Evolutionary conservation across 1,140 invertebrate genomes (phyloP).

Genomic region (Hycleus phaleratus): DNA sequence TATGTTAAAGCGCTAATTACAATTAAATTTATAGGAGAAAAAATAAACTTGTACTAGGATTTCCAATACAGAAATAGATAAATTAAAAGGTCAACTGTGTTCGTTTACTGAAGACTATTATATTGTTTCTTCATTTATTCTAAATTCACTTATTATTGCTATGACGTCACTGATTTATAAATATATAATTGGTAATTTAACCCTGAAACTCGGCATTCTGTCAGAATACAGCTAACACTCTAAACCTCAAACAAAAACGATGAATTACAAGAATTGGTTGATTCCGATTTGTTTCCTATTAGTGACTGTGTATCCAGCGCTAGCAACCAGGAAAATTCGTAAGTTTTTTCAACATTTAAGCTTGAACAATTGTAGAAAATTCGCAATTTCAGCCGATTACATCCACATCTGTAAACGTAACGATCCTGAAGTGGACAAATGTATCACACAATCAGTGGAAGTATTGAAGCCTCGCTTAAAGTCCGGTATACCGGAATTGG

Average conservation of each 20-base stretch:
- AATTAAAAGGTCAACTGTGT: no score
- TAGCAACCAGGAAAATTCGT: constrained; percentile 1
- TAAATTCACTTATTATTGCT: not conserved
- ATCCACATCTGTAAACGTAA: constrained; percentile 55
- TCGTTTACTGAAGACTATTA: no score
- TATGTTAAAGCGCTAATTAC: no score
- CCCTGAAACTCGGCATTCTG: not conserved
- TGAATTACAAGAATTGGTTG: no score
- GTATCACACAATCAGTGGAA: constrained; percentile 49
- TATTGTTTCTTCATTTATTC: no score
- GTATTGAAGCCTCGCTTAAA: constrained; percentile 44
- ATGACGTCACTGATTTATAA: constrained; percentile 2
- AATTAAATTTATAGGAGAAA: no score
- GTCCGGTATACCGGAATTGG: constrained; percentile 54
- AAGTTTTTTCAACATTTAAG: not conserved
- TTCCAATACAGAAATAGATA: no score
- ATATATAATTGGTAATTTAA: constrained; percentile 3
- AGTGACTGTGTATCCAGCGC: no score
- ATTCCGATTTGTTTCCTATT: no score
- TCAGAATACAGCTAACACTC: not conserved
- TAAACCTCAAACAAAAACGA: no score
- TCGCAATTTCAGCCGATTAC: constrained; percentile 49
- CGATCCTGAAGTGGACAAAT: constrained; percentile 51
- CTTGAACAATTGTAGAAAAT: not conserved
- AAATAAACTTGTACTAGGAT: no score